Conservation (phyloP, 1,140 invertebrate genomes). For the Hormaphis cornu region DNA sequence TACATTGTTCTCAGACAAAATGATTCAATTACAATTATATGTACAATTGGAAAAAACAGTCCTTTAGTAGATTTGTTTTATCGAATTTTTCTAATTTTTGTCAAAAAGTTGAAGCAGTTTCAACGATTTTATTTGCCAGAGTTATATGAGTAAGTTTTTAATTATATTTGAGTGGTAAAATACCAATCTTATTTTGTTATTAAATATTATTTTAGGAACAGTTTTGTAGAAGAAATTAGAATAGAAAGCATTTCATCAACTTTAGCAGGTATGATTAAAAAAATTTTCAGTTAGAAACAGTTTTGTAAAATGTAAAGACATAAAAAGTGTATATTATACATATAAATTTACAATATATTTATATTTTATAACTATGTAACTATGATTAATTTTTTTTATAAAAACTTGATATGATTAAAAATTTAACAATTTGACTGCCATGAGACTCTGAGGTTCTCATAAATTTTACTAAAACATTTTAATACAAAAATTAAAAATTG, state of each 20-base stretch:
- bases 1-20: slow-evolving; percentile 13
- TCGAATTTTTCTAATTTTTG: slow-evolving; percentile 13
- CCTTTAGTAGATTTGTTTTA: slow-evolving; percentile 11
- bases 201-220: not conserved
- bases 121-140: slow-evolving; percentile 9
- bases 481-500: no score
- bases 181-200: not conserved
- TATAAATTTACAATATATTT: no score
- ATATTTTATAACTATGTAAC: no score
- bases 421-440: no score
- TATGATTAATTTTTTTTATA: no score
- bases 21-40: not conserved
- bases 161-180: not conserved
- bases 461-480: no score
- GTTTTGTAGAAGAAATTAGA: not conserved
- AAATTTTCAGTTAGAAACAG: not conserved
- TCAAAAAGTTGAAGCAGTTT: slow-evolving; percentile 18
- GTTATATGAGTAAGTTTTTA: not conserved
- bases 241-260: not conserved
- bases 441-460: no score
- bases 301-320: no score
- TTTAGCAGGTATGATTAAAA: not conserved
- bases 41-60: not conserved
- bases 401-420: no score
- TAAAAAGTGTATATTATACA: no score